These are phyloP conservation scores for Creontiades dilutus DNA, from an alignment of 2,888 invertebrate genomes.

Conservation along the genomic window DNA sequence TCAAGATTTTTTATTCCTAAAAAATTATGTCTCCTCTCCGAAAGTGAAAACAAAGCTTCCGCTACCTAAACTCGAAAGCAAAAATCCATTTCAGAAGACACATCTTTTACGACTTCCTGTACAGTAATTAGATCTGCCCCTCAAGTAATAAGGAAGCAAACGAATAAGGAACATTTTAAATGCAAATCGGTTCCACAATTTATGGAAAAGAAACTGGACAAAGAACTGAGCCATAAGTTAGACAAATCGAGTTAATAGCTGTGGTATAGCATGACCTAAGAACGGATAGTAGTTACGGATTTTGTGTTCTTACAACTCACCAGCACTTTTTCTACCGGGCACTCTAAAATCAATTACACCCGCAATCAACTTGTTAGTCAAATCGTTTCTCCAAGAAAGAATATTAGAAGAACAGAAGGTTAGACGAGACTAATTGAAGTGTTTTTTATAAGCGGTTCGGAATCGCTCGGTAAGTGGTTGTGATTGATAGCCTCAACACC, in stretches of 20 bases:
- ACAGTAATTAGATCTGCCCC: too few species aligned
- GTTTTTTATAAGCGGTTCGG: neutral
- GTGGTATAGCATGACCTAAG: neutral
- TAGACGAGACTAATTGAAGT: slow-evolving; percentile 1
- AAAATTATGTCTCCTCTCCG: too few species aligned
- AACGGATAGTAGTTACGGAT: neutral
- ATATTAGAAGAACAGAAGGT: neutral
- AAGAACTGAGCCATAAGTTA: neutral
- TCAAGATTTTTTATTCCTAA: too few species aligned
- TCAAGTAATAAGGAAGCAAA: too few species aligned
- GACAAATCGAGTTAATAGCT: neutral
- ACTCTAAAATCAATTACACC: neutral
- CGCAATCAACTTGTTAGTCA: slow-evolving; percentile 10
- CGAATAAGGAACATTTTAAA: too few species aligned
- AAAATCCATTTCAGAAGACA: too few species aligned
- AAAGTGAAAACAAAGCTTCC: too few species aligned
- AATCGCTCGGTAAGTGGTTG: slow-evolving; percentile 7
- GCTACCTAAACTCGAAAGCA: too few species aligned
- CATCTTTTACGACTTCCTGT: too few species aligned
- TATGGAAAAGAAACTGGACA: too few species aligned
- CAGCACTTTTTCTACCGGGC: neutral
- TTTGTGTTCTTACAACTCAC: neutral
- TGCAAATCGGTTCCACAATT: too few species aligned
- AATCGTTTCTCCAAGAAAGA: neutral
- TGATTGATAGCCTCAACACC: slow-evolving; percentile 31